These are phyloP conservation scores for Caenorhabditis japonica DNA, from an alignment of 2,888 invertebrate genomes.

Conservation along the genomic window DNA sequence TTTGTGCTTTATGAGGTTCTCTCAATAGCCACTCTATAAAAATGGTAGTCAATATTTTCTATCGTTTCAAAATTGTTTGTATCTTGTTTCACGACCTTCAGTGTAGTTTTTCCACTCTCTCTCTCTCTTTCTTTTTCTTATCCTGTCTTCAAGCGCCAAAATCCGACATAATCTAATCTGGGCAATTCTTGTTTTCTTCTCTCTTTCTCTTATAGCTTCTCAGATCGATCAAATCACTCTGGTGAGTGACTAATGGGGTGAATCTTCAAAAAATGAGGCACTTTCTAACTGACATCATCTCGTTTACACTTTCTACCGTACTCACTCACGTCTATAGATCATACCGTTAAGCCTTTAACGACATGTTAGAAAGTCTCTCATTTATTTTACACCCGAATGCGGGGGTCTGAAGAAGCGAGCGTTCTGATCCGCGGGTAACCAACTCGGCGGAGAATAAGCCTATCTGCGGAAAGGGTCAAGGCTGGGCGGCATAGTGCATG, in stretches of 20 bases:
- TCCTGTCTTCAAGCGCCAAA: constrained; percentile 30
- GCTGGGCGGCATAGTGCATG: constrained; percentile 44
- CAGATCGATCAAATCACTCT: constrained; percentile 39
- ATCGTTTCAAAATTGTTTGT: constrained; percentile 25
- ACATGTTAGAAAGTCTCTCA: constrained; percentile 41
- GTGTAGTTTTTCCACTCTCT: background rate
- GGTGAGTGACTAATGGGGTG: constrained; percentile 37
- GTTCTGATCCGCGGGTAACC: constrained; percentile 19
- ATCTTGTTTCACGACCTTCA: constrained; percentile 36
- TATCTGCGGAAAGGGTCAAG: constrained; percentile 43
- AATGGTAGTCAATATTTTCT: constrained; percentile 24
- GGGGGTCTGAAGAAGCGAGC: background rate
- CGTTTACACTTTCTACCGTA: constrained; percentile 51
- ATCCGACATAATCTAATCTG: constrained; percentile 49
- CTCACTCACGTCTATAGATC: constrained; percentile 29
- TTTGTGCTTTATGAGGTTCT: background rate
- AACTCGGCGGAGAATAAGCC: constrained; percentile 37
- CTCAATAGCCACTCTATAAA: constrained; percentile 32
- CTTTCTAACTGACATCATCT: constrained; percentile 48
- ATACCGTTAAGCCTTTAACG: constrained; percentile 45
- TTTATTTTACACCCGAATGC: constrained; percentile 9
- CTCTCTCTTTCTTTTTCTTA: constrained; percentile 25
- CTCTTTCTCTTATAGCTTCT: constrained; percentile 29
- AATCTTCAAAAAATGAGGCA: constrained; percentile 40
- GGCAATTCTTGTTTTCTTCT: constrained; percentile 40